A percentile compares a stretch with the other conserved stretches of the same genome.
Conservation (phyloP, 1,140 invertebrate species). For the Bemisia tabaci region DNA sequence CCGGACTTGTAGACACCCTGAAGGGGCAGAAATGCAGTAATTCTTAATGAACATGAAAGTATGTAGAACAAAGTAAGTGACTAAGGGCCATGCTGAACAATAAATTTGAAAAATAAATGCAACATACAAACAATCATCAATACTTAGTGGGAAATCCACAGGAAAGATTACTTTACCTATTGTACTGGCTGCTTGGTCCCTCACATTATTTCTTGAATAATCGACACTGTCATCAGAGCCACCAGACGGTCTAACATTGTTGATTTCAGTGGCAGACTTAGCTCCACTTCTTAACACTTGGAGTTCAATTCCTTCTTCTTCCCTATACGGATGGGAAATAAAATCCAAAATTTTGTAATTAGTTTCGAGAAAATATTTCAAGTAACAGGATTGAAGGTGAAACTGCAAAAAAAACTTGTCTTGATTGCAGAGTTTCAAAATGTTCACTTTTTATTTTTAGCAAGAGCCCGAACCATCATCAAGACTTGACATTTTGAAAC, state of each 20-base stretch:
- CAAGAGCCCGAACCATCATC: background rate
- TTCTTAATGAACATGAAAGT: too few relatives aligned
- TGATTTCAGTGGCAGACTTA: conserved; percentile 4
- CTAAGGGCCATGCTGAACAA: too few relatives aligned
- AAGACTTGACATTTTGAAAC: background rate
- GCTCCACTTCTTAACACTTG: conserved; percentile 47
- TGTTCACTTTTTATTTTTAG: background rate
- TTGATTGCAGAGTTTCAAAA: background rate
- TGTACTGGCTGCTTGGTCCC: conserved; percentile 41
- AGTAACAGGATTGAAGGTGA: background rate
- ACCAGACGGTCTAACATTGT: conserved; percentile 30
- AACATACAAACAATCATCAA: too few relatives aligned
- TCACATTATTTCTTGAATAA: conserved; percentile 27
- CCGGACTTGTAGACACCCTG: too few relatives aligned
- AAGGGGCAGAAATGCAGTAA: too few relatives aligned
- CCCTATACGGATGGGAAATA: conserved; percentile 38
- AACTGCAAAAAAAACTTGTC: background rate
- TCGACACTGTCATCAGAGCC: conserved; percentile 39
- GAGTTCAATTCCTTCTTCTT: conserved; percentile 71
- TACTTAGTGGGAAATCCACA: too few relatives aligned
- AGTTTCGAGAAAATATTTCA: background rate
- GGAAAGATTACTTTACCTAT: too few relatives aligned
- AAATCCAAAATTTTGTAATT: conserved; percentile 11
- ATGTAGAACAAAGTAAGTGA: too few relatives aligned
- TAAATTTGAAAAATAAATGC: too few relatives aligned